Conservation (phyloP, 2,113 vertebrate species). For the Amphiprion ocellaris region DNA sequence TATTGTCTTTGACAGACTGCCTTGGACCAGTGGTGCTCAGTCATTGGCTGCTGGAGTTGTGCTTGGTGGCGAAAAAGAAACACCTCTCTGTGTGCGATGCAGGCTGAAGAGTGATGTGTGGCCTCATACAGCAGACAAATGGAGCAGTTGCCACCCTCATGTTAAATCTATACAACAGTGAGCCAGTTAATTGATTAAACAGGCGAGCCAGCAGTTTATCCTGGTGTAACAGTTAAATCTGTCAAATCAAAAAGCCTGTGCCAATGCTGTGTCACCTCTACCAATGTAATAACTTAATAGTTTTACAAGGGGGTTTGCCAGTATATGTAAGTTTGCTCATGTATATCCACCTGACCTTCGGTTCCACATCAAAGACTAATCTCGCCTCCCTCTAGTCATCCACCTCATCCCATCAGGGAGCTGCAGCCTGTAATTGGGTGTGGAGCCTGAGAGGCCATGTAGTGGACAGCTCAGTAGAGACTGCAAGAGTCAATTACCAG, state of each 20-base stretch:
- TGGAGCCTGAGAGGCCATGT: conserved; percentile 66
- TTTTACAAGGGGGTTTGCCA: conserved; percentile 19
- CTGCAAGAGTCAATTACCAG: conserved; percentile 78
- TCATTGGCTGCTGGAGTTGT: conserved; percentile 33
- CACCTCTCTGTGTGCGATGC: conserved; percentile 18
- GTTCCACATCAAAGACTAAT: conserved; percentile 68
- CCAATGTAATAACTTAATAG: conserved; percentile 30
- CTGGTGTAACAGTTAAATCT: conserved; percentile 8
- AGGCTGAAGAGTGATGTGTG: conserved; percentile 12
- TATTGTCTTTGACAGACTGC: conserved; percentile 67
- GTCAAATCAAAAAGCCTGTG: conserved; percentile 26
- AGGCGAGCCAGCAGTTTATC: conserved; percentile 36
- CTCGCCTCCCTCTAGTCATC: conserved; percentile 15
- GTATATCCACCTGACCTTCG: conserved; percentile 26
- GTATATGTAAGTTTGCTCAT: conserved; percentile 13
- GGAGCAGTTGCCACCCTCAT: conserved; percentile 12
- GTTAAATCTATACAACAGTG: not conserved
- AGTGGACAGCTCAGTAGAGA: conserved; percentile 72
- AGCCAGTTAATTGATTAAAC: conserved; percentile 42
- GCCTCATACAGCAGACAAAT: conserved; percentile 29
- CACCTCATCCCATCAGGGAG: conserved; percentile 63
- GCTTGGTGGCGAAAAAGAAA: conserved; percentile 45
- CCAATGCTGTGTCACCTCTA: conserved; percentile 36
- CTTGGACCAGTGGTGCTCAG: conserved; percentile 46
- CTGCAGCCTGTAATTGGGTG: conserved; percentile 74